Base-by-base conservation (phyloP, 2,113 vertebrate species). In the Rattus rattus region DNA sequence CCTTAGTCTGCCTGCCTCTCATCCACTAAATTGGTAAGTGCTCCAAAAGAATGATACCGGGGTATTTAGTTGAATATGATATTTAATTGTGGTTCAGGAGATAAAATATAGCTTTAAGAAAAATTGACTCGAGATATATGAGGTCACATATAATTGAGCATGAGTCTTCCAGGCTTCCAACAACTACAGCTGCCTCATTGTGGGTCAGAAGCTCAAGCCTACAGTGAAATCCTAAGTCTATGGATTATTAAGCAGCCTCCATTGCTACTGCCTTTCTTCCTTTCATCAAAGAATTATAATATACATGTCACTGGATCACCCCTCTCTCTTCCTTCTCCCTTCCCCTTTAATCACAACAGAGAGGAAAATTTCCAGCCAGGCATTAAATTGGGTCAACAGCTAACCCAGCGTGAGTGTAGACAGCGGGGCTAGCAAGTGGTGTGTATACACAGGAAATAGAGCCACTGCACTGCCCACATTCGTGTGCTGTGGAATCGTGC, bases 361-460 rank as follows among this genome's bases (percentile, higher is more conserved):
- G 88, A 98, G 89, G 96, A 75, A 96, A 95, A n/a, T 98, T 97
- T 98, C 97, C 97, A 98, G 97, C 96, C 95, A 97, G 88, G 97
- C 97, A 97, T 98, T 98, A 98, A 99, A 98, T 97, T 98, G 97
- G 98, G 98, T 98, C 98, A 98, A 90, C 94, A 97, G 97, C 97
- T 98, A 97, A 96, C 98, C 94, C 95, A 97, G 97, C 94, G 59
- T 96, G 97, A 96, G 95, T 95, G 73, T 83, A 97, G 97, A 95
- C 92, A 95, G 47, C 91, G 88, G 84, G 95, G 97, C 95, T 84
- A 97, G 97, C 77, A 93, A 98, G 97, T 0, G 52, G 96, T 89
- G 65, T 54, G 70, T 61, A 92, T 43, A 90, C 84, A 88, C 52
- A 96, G 94, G 98, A 98, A 97, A 94, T 95, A 98, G 96, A 0